A percentile compares a stretch with the other conserved stretches of the same genome.
These are phyloP conservation scores for Rafetus swinhoei DNA, from an alignment of 2,113 vertebrate genomes.

Conservation along the genomic window DNA sequence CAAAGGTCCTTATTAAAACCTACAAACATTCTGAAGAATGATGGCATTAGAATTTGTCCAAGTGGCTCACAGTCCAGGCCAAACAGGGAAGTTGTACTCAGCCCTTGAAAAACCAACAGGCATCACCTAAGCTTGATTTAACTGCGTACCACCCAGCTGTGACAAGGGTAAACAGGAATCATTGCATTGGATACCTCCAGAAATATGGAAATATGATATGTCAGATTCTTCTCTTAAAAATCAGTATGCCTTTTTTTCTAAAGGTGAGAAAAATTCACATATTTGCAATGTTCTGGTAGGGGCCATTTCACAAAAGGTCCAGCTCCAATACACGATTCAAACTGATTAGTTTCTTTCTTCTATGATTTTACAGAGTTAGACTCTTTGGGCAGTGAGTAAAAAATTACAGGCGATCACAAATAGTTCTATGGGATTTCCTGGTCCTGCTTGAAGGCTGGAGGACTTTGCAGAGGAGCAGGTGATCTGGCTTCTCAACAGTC, in stretches of 20 bases:
- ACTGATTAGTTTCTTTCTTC: neutral
- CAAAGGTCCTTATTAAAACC: constrained; percentile 80
- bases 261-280: neutral
- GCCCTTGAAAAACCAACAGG: constrained; percentile 28
- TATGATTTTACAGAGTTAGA: no score
- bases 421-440: neutral
- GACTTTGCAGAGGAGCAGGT: neutral
- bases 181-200: neutral
- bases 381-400: neutral
- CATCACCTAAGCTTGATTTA: neutral
- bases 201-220: neutral
- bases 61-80: constrained; percentile 35
- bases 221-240: neutral
- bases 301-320: neutral
- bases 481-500: neutral
- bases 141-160: neutral
- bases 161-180: neutral
- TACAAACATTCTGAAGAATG: constrained; percentile 52
- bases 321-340: neutral
- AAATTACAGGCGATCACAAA: neutral
- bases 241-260: neutral
- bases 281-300: neutral
- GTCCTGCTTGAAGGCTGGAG: neutral
- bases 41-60: constrained; percentile 40
- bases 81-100: constrained; percentile 45